A percentile compares a stretch with the other conserved stretches of the same genome.
Conservation (phyloP, 1,140 invertebrate species). For the Stegodyphus mimosarum region DNA sequence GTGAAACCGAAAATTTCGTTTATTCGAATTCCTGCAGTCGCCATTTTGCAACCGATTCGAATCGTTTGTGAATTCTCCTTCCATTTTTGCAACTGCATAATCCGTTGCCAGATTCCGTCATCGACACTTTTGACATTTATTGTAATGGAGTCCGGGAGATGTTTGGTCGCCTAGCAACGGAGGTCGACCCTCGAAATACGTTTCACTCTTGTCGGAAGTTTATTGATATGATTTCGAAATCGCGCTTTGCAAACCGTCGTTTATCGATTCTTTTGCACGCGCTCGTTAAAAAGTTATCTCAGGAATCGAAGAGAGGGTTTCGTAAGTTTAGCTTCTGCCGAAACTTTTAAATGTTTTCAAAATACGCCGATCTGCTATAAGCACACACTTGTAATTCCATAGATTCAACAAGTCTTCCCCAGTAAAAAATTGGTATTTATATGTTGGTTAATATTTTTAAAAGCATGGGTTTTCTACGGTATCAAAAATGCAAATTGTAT, state of each 20-base stretch:
- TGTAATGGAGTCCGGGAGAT: conserved; percentile 58
- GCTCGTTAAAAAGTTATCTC: too few species aligned
- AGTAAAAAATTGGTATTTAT: too few species aligned
- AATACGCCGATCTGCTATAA: too few species aligned
- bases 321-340: too few species aligned
- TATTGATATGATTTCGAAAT: conserved; percentile 53
- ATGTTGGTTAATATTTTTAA: too few species aligned
- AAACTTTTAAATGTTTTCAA: too few species aligned
- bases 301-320: too few species aligned
- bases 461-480: too few species aligned
- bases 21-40: not conserved
- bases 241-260: not conserved
- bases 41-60: conserved; percentile 38
- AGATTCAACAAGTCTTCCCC: too few species aligned
- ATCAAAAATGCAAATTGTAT: too few species aligned
- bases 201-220: conserved; percentile 47
- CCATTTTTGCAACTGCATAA: conserved; percentile 46
- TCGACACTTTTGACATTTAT: conserved; percentile 60
- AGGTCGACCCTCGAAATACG: conserved; percentile 41
- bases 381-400: too few species aligned
- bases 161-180: conserved; percentile 50
- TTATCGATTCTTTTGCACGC: not conserved
- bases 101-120: conserved; percentile 55
- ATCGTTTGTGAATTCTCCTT: conserved; percentile 27
- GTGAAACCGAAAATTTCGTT: too few species aligned